phyloP scores from a whole-genome alignment of 2,888 invertebrate genomes.

The Drosophila ustulata region DNA sequence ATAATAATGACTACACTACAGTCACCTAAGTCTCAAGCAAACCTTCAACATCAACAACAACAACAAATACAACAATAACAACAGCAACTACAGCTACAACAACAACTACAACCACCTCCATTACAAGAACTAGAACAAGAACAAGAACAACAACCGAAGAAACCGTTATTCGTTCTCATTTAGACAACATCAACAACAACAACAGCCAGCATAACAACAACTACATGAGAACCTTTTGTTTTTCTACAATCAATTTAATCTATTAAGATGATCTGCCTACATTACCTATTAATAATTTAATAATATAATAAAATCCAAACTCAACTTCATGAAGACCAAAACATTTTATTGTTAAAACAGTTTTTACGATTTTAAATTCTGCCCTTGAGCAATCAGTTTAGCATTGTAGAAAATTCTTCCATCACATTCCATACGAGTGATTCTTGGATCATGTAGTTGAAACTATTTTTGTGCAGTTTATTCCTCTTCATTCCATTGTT shows the following conservation, averaged over 20 bases:
- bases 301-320: not conserved
- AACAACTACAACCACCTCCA: constrained; percentile 44
- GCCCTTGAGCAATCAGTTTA: not conserved
- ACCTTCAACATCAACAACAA: constrained; percentile 43
- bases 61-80: constrained; percentile 46
- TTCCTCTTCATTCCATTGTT: not conserved
- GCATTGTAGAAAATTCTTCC: not conserved
- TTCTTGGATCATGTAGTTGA: no score
- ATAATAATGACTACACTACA: constrained; percentile 52
- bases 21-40: constrained; percentile 54
- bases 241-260: not conserved
- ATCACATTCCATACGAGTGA: no score
- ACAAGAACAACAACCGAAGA: constrained; percentile 36
- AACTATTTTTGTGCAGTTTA: not conserved
- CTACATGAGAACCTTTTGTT: constrained; percentile 37
- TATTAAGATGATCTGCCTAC: not conserved
- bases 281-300: not conserved
- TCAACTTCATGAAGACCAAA: no score
- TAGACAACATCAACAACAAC: constrained; percentile 31
- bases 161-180: constrained; percentile 20
- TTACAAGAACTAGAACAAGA: constrained; percentile 48
- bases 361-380: not conserved
- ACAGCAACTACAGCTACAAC: constrained; percentile 39
- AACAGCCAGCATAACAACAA: constrained; percentile 19
- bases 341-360: not conserved